Conservation (phyloP, 2,113 vertebrate genomes). For the Myotis lucifugus region DNA sequence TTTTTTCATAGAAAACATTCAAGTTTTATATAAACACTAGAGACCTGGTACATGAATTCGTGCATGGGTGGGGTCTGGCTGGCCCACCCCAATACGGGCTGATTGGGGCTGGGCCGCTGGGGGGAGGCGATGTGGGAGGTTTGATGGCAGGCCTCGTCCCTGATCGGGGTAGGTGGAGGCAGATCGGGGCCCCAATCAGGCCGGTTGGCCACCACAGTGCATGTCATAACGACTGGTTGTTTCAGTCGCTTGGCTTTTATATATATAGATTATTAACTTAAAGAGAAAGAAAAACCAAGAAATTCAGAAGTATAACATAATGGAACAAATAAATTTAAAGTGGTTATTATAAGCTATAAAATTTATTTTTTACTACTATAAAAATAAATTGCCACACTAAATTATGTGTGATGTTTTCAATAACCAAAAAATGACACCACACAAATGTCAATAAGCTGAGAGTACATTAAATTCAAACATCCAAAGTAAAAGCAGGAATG, state of each 20-base stretch:
- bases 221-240: no score
- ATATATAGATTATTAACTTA: neutral
- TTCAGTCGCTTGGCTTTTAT: no score
- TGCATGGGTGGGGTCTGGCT: no score
- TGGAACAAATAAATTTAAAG: neutral
- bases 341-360: neutral
- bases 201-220: no score
- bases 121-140: no score
- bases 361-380: neutral
- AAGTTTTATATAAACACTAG: neutral
- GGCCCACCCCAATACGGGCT: no score
- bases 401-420: neutral
- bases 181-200: no score
- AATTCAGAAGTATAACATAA: neutral
- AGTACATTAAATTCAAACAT: neutral
- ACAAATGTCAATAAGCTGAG: neutral
- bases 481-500: neutral
- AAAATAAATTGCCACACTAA: neutral
- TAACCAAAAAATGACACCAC: neutral
- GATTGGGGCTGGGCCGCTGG: fast-evolving
- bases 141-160: no score
- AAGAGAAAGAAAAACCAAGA: constrained; percentile 19
- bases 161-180: no score
- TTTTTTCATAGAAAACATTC: neutral
- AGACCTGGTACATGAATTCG: no score